phyloP scores from a whole-genome alignment of 2,113 vertebrate genomes.

The Odobenus rosmarus region DNA sequence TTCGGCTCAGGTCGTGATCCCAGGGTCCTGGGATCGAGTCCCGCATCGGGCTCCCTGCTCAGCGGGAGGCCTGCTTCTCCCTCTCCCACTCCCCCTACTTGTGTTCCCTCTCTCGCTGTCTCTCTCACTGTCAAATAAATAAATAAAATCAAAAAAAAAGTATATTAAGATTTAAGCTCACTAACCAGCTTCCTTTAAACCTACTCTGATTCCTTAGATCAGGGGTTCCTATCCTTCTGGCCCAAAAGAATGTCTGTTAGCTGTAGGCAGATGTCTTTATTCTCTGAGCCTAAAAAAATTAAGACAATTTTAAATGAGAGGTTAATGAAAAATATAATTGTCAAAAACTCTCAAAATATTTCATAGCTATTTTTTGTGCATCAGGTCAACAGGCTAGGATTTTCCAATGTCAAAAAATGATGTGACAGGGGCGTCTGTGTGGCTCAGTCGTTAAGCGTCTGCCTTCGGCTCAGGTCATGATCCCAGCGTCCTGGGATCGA shows the following conservation, averaged over 20 bases:
- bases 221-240: not conserved
- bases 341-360: conserved; percentile 41
- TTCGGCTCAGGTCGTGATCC: too few species aligned
- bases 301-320: not conserved
- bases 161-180: not conserved
- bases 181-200: conserved; percentile 14
- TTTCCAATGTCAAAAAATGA: conserved; percentile 52
- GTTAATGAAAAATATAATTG: conserved; percentile 58
- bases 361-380: conserved; percentile 33
- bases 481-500: too few species aligned
- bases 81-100: too few species aligned
- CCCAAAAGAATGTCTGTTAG: not conserved
- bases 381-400: not conserved
- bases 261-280: not conserved
- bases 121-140: too few species aligned
- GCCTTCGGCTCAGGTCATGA: too few species aligned
- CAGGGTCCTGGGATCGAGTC: too few species aligned
- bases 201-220: not conserved
- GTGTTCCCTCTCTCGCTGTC: too few species aligned
- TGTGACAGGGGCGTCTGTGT: not conserved
- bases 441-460: too few species aligned
- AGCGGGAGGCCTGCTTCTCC: too few species aligned
- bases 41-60: too few species aligned
- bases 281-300: conserved; percentile 1
- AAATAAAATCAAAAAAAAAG: not conserved